phyloP scores from a whole-genome alignment of 2,888 invertebrate genomes.

The Lithophane leautieri region DNA sequence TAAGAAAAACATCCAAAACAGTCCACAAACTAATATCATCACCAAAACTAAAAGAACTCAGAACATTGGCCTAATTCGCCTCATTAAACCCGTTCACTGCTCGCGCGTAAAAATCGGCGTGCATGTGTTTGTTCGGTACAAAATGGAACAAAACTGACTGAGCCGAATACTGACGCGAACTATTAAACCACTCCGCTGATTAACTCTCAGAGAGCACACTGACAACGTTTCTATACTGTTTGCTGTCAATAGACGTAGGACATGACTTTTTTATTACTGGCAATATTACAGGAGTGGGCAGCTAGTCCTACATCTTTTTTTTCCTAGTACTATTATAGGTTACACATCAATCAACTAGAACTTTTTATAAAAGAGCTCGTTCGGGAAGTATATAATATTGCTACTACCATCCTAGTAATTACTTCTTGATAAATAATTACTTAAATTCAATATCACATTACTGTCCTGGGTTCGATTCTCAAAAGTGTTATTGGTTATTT shows the following conservation, averaged over 20 bases:
- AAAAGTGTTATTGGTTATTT: no score
- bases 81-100: slow-evolving; percentile 37
- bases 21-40: neutral
- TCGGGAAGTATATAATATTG: neutral
- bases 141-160: slow-evolving; percentile 51
- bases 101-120: slow-evolving; percentile 38
- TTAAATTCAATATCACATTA: no score
- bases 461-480: no score
- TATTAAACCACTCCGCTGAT: slow-evolving; percentile 63
- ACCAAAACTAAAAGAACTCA: neutral
- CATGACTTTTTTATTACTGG: slow-evolving; percentile 10
- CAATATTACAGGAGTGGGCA: neutral
- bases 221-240: slow-evolving; percentile 12
- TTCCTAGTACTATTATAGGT: neutral
- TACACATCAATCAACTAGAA: neutral
- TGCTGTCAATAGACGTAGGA: neutral
- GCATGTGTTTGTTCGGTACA: slow-evolving; percentile 38
- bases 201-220: slow-evolving; percentile 45
- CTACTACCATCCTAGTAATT: neutral
- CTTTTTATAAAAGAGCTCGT: neutral
- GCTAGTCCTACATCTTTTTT: neutral
- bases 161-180: slow-evolving; percentile 45
- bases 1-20: slow-evolving; percentile 4
- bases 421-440: neutral
- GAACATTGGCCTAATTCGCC: slow-evolving; percentile 41